Evolutionary conservation across 2,888 invertebrate genomes (phyloP), one percentile per base, ranked within the genome.

Genomic region (Dichetophora obliterata): DNA sequence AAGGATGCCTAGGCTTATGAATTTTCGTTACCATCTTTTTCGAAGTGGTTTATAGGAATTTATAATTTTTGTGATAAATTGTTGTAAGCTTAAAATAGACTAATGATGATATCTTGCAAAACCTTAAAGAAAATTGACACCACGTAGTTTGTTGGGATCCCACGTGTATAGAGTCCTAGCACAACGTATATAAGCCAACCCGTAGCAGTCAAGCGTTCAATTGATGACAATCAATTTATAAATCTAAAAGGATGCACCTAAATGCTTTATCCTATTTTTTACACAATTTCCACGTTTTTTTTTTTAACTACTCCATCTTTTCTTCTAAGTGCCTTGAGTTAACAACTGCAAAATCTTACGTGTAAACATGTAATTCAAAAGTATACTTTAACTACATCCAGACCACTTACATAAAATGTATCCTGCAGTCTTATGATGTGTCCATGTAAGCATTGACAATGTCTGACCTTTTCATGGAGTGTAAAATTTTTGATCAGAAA

Each of bases 391-490:
- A 43, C 43, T 43, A 43, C 43, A 43, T 43, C 43, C 43, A 43
- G 43, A 43, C 43, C 14, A 43, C 43, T 43, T 43, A 43, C 43
- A 43, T 43, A 43, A 43, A 43, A 43, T 43, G 11, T 6, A 6
- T 43, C 3, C 11, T 43, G 43, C 43, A 43, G 43, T 11, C 43
- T 43, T 43, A 43, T 43, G 11, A 43, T 43, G 43, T 19, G 57
- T 22, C 11, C 9, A 59, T 59, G 14, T 22, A 9, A 14, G 59
- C 27, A 27, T 24, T 73, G 73, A 73, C 76, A 73, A 73, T 69
- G 76, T 73, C 73, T 73, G 76, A 77, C 76, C 76, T 77, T 77
- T 76, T 68, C 59, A 59, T 27, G 19, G 9, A 59, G 9, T 59
- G 24, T 59, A 0, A 24, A 59, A 22, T 59, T 5, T n/a, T 11